Conservation (phyloP, 2,888 invertebrate genomes). For the Drosophila nr. perissopoda region DNA sequence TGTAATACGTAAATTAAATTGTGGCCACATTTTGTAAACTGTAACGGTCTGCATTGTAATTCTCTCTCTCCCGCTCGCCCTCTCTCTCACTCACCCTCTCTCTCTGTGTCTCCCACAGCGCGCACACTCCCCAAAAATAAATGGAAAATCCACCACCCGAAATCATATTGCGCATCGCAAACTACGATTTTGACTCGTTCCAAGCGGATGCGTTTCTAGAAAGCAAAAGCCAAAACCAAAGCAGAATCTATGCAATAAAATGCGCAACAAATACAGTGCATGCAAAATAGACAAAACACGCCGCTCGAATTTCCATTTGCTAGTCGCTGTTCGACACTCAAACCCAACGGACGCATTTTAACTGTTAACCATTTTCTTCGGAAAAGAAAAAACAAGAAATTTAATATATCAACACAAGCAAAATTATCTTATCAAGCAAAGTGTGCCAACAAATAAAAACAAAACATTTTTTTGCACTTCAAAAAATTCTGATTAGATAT, state of each 20-base stretch:
- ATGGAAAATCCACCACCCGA: constrained; percentile 52
- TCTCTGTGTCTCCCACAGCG: neutral
- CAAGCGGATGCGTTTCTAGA: constrained; percentile 53
- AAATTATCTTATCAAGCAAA: neutral
- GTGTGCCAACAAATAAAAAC: neutral
- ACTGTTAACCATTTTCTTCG: neutral
- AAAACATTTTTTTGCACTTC: neutral
- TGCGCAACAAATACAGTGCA: constrained; percentile 26
- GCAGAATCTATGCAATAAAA: constrained; percentile 47
- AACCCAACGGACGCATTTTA: constrained; percentile 36
- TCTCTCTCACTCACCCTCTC: neutral
- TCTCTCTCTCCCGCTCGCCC: neutral
- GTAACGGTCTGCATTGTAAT: constrained; percentile 3
- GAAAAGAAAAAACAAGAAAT: neutral
- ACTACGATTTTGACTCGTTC: constrained; percentile 59
- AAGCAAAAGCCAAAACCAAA: constrained; percentile 55
- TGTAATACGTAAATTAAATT: neutral
- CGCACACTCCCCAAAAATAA: constrained; percentile 14
- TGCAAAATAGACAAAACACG: constrained; percentile 55
- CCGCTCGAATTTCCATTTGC: constrained; percentile 30
- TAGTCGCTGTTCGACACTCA: constrained; percentile 58
- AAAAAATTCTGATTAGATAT: constrained; percentile 31
- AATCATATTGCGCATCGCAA: constrained; percentile 60
- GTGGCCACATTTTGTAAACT: neutral
- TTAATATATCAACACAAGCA: neutral